Base-by-base conservation (phyloP, 2,888 invertebrate species). In the Nudaria mundana region DNA sequence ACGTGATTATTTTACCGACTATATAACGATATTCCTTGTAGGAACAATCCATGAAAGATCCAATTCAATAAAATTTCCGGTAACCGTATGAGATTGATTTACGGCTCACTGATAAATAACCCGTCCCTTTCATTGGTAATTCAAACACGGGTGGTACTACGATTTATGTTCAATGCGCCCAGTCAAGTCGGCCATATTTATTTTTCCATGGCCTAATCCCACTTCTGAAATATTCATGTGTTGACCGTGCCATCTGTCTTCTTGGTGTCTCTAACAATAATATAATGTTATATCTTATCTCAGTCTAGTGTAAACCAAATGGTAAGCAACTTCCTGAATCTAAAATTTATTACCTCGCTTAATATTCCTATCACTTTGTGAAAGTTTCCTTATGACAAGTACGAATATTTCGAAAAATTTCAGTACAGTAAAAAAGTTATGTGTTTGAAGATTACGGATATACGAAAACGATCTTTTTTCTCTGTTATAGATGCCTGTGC, bases 131-230 rank as follows among this genome's bases (percentile, higher is more conserved):
- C 69, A 76, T 82, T 74, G 65, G 74, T 66, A 82, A 67, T 68
- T 81, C 63, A 68, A 66, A 74, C 85, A 84, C 83, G 85, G 72
- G 64, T 63, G 66, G 64, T 63, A 72, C 76, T 65, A 76, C 81
- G 81, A 85, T 85, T 85, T 84, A 84, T 84, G 81, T 76, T 84
- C 80, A 80, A 82, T 80, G 78, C 81, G 82, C 75, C 76, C 79
- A 77, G 71, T 71, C 69, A 77, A 80, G 78, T 76, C 76, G 65
- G 71, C 73, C 79, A 79, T 85, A 84, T 86, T 84, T 86, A 84
- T 85, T 84, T 84, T 84, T 81, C 80, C 76, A 69, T 69, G 76
- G 72, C 81, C 81, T 84, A 85, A 87, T 85, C 80, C 78, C 71
- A 66, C 77, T 78, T 60, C 66, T 86, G 85, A 87, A 85, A 87